phyloP scores from a whole-genome alignment of 1,140 invertebrate species.

The Elysia chlorotica region DNA sequence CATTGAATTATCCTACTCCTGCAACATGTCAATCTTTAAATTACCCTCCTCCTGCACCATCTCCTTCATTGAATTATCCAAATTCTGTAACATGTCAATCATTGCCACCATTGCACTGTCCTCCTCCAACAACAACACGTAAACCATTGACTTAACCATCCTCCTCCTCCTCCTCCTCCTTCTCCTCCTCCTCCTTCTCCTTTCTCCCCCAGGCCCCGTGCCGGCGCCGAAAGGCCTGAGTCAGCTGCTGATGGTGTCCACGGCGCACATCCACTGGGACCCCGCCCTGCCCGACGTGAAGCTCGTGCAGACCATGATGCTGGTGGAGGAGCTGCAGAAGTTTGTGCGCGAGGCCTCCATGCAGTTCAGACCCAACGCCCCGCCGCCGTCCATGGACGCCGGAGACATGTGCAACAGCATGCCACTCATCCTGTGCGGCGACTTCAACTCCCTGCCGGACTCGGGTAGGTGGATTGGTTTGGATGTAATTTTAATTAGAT shows the following conservation, averaged over 20 bases:
- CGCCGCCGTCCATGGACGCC: conserved; percentile 58
- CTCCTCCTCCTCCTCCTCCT: background rate
- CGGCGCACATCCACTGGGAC: conserved; percentile 99
- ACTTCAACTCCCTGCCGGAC: conserved; percentile 98
- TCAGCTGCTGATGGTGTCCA: conserved; percentile 92
- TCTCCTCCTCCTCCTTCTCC: background rate
- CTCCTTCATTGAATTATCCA: too few relatives aligned
- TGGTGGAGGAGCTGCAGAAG: conserved; percentile 82
- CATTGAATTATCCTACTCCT: too few relatives aligned
- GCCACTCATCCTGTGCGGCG: conserved; percentile 94
- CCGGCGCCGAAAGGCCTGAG: conserved; percentile 70
- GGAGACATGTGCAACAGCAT: conserved; percentile 75
- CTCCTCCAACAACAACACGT: too few relatives aligned
- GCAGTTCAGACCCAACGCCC: conserved; percentile 37
- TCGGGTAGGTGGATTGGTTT: conserved; percentile 88
- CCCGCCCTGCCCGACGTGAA: conserved; percentile 99
- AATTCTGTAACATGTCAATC: too few relatives aligned
- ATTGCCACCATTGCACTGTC: too few relatives aligned
- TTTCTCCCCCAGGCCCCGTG: conserved; percentile 48
- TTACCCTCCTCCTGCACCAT: too few relatives aligned
- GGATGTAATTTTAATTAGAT: too few relatives aligned
- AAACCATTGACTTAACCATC: too few relatives aligned
- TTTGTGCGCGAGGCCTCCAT: conserved; percentile 51
- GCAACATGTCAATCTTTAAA: too few relatives aligned
- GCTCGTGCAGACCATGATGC: conserved; percentile 99